Percentiles rank a stretch among this genome's conserved stretches.
Conservation (phyloP, 2,113 vertebrate species). For the Spermophilus dauricus region DNA sequence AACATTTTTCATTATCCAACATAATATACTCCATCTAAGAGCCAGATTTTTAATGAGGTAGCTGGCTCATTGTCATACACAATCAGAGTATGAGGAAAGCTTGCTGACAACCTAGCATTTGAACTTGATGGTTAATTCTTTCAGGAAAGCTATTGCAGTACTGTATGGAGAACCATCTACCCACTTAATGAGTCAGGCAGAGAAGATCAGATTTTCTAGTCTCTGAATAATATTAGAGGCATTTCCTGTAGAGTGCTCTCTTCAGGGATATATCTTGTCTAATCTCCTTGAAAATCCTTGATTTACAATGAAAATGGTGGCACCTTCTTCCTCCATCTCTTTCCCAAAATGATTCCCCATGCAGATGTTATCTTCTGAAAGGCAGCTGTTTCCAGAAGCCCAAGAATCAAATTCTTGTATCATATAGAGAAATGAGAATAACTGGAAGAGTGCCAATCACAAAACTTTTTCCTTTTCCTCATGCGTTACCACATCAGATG, state of each 20-base stretch:
- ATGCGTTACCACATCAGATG: neutral
- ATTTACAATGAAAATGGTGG: neutral
- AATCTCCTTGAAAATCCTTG: conserved; percentile 37
- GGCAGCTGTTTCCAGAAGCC: neutral
- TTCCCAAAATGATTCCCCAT: conserved; percentile 23
- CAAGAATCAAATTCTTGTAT: neutral
- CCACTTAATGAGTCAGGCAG: neutral
- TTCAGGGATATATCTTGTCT: neutral
- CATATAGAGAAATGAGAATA: neutral
- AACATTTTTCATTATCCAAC: conserved; percentile 15
- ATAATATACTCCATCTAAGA: conserved; percentile 15
- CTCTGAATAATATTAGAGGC: conserved; percentile 4
- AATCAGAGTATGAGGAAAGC: conserved; percentile 4
- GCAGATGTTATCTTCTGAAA: conserved; percentile 35
- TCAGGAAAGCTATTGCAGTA: neutral
- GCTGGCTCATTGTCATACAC: neutral
- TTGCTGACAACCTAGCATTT: neutral
- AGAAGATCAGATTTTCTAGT: conserved; percentile 11
- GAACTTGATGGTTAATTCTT: neutral
- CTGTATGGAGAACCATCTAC: neutral
- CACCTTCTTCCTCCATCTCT: neutral
- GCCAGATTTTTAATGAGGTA: conserved; percentile 34
- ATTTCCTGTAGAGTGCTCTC: neutral
- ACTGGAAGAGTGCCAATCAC: neutral
- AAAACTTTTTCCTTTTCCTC: neutral